Conservation (phyloP, 1,140 invertebrate genomes). For the Rhagoletis zephyria region DNA sequence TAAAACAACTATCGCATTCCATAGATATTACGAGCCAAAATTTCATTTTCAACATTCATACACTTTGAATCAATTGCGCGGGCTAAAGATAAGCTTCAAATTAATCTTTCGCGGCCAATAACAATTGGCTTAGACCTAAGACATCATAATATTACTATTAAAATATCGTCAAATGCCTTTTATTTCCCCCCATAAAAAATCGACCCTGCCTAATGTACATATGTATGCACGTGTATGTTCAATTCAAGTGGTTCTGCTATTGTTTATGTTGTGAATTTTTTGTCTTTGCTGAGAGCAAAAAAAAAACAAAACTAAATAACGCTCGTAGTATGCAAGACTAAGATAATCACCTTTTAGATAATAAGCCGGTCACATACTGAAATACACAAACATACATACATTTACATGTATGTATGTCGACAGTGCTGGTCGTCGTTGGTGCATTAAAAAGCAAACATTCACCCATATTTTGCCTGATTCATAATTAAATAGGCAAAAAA, state of each 20-base stretch:
- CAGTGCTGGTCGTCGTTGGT: not conserved
- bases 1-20: too few relatives aligned
- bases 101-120: too few relatives aligned
- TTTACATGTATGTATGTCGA: not conserved
- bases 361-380: constrained; percentile 38
- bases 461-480: not conserved
- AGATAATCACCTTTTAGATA: constrained; percentile 35
- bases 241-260: not conserved
- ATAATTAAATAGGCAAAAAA: not conserved
- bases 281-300: not conserved
- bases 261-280: constrained; percentile 34
- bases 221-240: not conserved
- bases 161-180: too few relatives aligned
- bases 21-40: too few relatives aligned
- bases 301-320: not conserved
- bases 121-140: too few relatives aligned
- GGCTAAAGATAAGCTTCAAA: too few relatives aligned
- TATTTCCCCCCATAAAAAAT: too few relatives aligned
- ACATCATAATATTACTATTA: too few relatives aligned
- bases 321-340: not conserved
- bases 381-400: not conserved
- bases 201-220: too few relatives aligned
- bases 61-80: too few relatives aligned
- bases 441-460: constrained; percentile 40
- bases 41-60: too few relatives aligned